These are phyloP conservation scores for Drosophila watanabei DNA, from an alignment of 1,140 invertebrate species.

Conservation along the genomic window DNA sequence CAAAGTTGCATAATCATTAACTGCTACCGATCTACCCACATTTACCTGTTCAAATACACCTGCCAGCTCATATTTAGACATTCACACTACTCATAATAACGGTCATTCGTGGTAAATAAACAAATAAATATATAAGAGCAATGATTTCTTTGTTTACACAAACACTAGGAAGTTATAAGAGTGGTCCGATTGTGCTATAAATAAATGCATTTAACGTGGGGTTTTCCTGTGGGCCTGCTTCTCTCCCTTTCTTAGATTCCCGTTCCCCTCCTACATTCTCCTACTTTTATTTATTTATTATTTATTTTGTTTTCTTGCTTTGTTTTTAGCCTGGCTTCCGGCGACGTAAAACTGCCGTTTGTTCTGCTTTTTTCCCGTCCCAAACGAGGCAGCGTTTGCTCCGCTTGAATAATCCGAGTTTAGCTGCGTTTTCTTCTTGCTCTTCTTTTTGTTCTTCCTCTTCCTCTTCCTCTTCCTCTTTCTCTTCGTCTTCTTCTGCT, in stretches of 20 bases:
- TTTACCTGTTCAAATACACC: slow-evolving; percentile 16
- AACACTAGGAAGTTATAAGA: slow-evolving; percentile 55
- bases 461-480: slow-evolving; percentile 16
- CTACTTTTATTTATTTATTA: slow-evolving; percentile 62
- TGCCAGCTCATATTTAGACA: not conserved
- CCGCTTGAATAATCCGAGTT: slow-evolving; percentile 72
- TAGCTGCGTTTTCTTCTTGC: not conserved
- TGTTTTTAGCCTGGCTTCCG: slow-evolving; percentile 69
- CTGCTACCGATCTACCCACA: slow-evolving; percentile 12
- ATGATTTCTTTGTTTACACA: slow-evolving; percentile 42
- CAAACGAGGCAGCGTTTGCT: slow-evolving; percentile 50
- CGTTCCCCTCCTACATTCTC: slow-evolving; percentile 17
- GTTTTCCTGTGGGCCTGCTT: slow-evolving; percentile 20
- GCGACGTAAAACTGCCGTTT: slow-evolving; percentile 80
- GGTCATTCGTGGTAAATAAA: slow-evolving; percentile 16
- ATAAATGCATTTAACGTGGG: slow-evolving; percentile 60
- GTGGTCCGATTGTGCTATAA: slow-evolving; percentile 63
- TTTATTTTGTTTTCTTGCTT: slow-evolving; percentile 22
- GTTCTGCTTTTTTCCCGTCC: slow-evolving; percentile 36
- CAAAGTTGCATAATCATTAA: slow-evolving; percentile 6
- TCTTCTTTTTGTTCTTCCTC: too few species aligned
- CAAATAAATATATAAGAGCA: slow-evolving; percentile 17
- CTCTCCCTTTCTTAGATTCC: slow-evolving; percentile 15
- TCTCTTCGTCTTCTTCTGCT: slow-evolving; percentile 27
- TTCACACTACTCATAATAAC: slow-evolving; percentile 3